Base-by-base conservation (phyloP, 2,797 vertebrate genomes). In the Squalus acanthias region DNA sequence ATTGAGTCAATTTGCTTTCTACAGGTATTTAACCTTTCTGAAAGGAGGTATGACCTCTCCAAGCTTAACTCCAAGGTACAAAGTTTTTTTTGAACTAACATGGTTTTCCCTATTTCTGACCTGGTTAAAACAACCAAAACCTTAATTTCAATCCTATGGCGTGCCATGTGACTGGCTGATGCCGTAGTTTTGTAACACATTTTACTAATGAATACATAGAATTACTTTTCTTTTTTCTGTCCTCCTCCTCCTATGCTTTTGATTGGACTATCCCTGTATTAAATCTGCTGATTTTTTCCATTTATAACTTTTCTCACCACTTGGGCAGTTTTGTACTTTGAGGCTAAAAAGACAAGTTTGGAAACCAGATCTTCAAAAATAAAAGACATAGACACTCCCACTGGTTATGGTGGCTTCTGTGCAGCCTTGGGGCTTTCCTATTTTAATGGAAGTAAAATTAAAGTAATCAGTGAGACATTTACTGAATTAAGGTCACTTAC, bases 11-110 rank as follows among this genome's bases (percentile, higher is more conserved):
- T 95, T 76, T 95, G 70, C 29, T 74, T 50, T 60, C 26, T 96
- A 96, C 97, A 99, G 99, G 98, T 99, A 57, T 98, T 99, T 97
- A 99, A 99, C 97, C 98, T 99, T 97, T 99, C 99, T 3, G 99
- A 99, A 97, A 99, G 98, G 97, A 98, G 98, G 96, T 98, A 98
- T 2, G 99, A 99, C 96, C 99, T 99, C 96, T 97, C 98, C 1
- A 99, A 98, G 97, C 99, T 99, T 97, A 99, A 99, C 97, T 98
- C 99, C 65, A 99, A 99, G 99, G 99, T 99, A 98, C 89, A 65
- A 33, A 17, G 60, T 92, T 76, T 24, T 63, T 65, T 70, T 94
- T 24, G 22, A 70, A 26, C 39, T 93, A 67, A 39, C 6, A 53
- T 26, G 50, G 85, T 33, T 60, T 70, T 50, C n/a, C 7, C 4